Conservation (phyloP, 2,888 invertebrate species). For the Hypsopygia costalis region DNA sequence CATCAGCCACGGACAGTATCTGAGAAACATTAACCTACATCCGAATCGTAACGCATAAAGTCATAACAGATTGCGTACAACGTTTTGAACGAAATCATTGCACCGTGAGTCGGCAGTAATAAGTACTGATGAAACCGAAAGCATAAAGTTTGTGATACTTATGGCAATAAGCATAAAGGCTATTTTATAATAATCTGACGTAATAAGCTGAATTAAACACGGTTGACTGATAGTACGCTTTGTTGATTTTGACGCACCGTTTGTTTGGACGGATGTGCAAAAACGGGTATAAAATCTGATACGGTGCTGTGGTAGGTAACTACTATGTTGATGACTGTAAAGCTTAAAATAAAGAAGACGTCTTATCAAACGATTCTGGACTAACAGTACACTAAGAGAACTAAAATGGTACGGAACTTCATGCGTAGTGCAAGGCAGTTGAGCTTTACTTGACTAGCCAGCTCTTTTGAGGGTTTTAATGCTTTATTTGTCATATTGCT, state of each 20-base stretch:
- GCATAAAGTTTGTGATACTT: constrained; percentile 37
- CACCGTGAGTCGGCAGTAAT: constrained; percentile 47
- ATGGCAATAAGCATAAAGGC: constrained; percentile 32
- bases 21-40: constrained; percentile 69
- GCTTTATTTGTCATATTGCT: no score
- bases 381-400: no score
- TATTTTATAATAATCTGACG: constrained; percentile 29
- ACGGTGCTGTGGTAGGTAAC: not conserved
- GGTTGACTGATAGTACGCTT: constrained; percentile 32
- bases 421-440: no score
- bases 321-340: not conserved
- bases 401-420: no score
- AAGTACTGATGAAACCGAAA: constrained; percentile 65
- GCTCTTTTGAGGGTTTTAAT: no score
- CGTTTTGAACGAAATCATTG: constrained; percentile 52
- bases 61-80: constrained; percentile 55
- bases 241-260: constrained; percentile 22
- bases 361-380: no score
- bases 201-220: constrained; percentile 24
- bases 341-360: not conserved
- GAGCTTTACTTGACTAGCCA: no score
- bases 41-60: constrained; percentile 40
- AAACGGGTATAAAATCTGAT: constrained; percentile 8
- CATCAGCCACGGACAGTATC: constrained; percentile 41
- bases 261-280: constrained; percentile 26